A percentile compares a stretch with the other conserved stretches of the same genome.
These are phyloP conservation scores for Cephus pulcher DNA, from an alignment of 2,888 invertebrate species.

Conservation along the genomic window DNA sequence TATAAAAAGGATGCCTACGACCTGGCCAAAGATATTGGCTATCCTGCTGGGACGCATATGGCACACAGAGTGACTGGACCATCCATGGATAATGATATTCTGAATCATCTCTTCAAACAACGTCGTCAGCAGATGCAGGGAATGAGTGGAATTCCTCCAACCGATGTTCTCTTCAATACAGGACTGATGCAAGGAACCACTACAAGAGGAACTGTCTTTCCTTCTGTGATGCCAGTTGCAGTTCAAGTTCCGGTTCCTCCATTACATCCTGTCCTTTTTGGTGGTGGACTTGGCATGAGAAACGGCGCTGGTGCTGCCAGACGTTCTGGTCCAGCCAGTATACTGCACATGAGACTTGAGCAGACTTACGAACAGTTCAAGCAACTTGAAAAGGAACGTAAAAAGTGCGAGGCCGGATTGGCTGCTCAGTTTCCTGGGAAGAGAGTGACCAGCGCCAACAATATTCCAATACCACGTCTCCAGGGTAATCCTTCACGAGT, in stretches of 20 bases:
- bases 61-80: slow-evolving; percentile 46
- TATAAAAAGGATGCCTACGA: slow-evolving; percentile 56
- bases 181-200: slow-evolving; percentile 47
- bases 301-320: slow-evolving; percentile 55
- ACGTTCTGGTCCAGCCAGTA: slow-evolving; percentile 70
- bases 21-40: slow-evolving; percentile 48
- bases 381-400: slow-evolving; percentile 82
- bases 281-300: slow-evolving; percentile 46
- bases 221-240: slow-evolving; percentile 51
- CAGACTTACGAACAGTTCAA: slow-evolving; percentile 85
- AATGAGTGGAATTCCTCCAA: slow-evolving; percentile 34
- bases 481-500: slow-evolving; percentile 83
- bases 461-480: slow-evolving; percentile 79
- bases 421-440: slow-evolving; percentile 84
- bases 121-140: slow-evolving; percentile 46
- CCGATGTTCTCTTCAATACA: slow-evolving; percentile 56
- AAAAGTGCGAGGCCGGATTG: slow-evolving; percentile 82
- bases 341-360: slow-evolving; percentile 79
- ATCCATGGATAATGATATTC: slow-evolving; percentile 49
- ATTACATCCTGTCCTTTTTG: slow-evolving; percentile 52
- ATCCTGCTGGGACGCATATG: slow-evolving; percentile 43
- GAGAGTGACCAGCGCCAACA: slow-evolving; percentile 82
- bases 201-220: slow-evolving; percentile 44
- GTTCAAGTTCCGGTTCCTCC: slow-evolving; percentile 54
- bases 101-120: slow-evolving; percentile 56